Percentiles rank a stretch among this genome's conserved stretches.
phyloP scores from a whole-genome alignment of 2,113 vertebrate species.

The Anser cygnoides region DNA sequence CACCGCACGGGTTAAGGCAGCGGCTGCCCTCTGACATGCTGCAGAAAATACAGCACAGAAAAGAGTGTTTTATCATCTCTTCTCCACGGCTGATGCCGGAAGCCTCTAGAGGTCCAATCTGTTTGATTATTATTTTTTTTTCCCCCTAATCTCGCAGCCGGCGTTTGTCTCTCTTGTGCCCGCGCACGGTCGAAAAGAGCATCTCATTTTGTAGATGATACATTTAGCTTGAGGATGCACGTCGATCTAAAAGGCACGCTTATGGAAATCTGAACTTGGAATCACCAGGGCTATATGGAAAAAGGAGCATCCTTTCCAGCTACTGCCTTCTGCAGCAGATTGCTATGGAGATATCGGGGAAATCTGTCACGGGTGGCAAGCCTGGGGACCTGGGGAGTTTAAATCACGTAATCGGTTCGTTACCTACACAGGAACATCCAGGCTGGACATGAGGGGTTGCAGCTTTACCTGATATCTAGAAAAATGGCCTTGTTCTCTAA shows the following conservation, averaged over 20 bases:
- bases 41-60: neutral
- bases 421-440: neutral
- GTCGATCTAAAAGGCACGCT: neutral
- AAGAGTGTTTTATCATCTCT: neutral
- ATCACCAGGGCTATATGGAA: neutral
- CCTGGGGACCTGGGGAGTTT: neutral
- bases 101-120: neutral
- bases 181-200: neutral
- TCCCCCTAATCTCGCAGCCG: neutral
- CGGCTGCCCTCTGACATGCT: neutral
- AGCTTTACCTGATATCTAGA: neutral
- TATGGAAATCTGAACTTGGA: neutral
- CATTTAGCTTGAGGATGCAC: neutral
- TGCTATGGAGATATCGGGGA: neutral
- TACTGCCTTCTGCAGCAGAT: neutral
- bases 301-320: neutral
- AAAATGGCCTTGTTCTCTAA: neutral
- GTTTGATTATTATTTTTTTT: neutral
- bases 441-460: neutral
- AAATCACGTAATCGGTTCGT: neutral
- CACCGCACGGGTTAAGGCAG: neutral
- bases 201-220: neutral
- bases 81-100: neutral
- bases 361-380: neutral
- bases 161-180: neutral